Percentiles rank a stretch among this genome's conserved stretches.
Conservation (phyloP, 1,140 invertebrate genomes). For the Spodoptera litura region DNA sequence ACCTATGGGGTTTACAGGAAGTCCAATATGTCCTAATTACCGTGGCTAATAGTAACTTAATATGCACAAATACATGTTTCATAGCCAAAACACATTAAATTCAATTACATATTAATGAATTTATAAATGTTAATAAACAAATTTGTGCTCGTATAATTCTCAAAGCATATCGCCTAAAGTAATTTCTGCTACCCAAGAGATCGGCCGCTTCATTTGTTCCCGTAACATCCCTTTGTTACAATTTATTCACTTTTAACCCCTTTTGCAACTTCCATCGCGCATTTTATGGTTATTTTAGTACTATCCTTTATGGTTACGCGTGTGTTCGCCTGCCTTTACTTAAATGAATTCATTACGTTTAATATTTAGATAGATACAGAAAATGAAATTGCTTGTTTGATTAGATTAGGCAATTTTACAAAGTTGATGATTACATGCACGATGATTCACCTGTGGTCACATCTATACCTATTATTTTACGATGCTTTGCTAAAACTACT, state of each 20-base stretch:
- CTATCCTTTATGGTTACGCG: background rate
- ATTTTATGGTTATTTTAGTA: slow-evolving; percentile 45
- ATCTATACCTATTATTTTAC: too few relatives aligned
- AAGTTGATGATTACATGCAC: too few relatives aligned
- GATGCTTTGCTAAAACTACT: too few relatives aligned
- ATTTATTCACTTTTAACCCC: slow-evolving; percentile 63
- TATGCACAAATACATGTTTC: background rate
- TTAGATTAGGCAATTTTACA: too few relatives aligned
- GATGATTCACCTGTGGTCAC: too few relatives aligned
- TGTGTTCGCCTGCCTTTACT: background rate
- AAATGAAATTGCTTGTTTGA: too few relatives aligned
- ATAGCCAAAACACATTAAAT: background rate
- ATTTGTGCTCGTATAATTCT: slow-evolving; percentile 23
- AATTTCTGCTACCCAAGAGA: slow-evolving; percentile 17
- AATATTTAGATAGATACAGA: too few relatives aligned
- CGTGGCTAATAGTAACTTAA: too few relatives aligned
- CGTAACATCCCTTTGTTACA: slow-evolving; percentile 58
- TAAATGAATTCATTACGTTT: too few relatives aligned
- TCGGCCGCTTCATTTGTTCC: slow-evolving; percentile 63
- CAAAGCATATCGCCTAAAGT: slow-evolving; percentile 28
- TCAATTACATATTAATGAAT: slow-evolving; percentile 10
- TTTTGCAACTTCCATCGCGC: slow-evolving; percentile 46
- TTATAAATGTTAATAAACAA: slow-evolving; percentile 6
- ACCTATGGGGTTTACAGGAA: too few relatives aligned
- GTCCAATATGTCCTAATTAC: too few relatives aligned